Evolutionary conservation across 2,797 vertebrate genomes (phyloP).

Genomic region (Scomberomorus guttatus): DNA sequence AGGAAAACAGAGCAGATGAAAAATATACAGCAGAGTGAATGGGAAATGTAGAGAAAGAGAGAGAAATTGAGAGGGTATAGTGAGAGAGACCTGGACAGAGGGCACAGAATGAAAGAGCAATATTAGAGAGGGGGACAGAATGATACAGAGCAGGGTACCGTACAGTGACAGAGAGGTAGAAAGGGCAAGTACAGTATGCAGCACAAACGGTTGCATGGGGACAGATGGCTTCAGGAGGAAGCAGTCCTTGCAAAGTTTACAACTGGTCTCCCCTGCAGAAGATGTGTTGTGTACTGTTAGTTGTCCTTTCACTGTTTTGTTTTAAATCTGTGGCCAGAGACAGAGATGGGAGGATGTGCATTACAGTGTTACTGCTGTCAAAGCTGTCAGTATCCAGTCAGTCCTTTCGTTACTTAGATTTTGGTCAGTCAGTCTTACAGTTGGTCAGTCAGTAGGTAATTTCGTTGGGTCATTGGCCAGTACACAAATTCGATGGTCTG

Average conservation of each 20-base stretch:
- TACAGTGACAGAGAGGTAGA: conserved; percentile 35
- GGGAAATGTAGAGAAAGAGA: conserved; percentile 6
- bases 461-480: not conserved
- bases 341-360: not conserved
- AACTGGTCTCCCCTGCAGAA: conserved; percentile 2
- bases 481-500: too few relatives aligned
- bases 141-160: conserved; percentile 35
- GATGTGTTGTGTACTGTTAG: conserved; percentile 17
- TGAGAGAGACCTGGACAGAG: conserved; percentile 12
- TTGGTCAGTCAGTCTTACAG: conserved; percentile 18
- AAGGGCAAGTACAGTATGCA: conserved; percentile 36
- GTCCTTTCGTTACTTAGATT: conserved; percentile 15
- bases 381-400: not conserved
- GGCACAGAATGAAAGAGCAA: conserved; percentile 20
- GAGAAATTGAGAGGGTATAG: conserved; percentile 19
- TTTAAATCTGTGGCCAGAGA: conserved; percentile 12
- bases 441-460: conserved; percentile 11
- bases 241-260: conserved; percentile 46
- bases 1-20: conserved; percentile 23
- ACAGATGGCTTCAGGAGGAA: conserved; percentile 56
- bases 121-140: conserved; percentile 32
- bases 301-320: conserved; percentile 19
- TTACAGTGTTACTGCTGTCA: not conserved
- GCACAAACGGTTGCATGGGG: conserved; percentile 44
- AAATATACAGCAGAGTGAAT: not conserved